These are phyloP conservation scores for Stichodactyla mertensii DNA, from an alignment of 64 coral and sea anemone species.

Conservation along the genomic window DNA sequence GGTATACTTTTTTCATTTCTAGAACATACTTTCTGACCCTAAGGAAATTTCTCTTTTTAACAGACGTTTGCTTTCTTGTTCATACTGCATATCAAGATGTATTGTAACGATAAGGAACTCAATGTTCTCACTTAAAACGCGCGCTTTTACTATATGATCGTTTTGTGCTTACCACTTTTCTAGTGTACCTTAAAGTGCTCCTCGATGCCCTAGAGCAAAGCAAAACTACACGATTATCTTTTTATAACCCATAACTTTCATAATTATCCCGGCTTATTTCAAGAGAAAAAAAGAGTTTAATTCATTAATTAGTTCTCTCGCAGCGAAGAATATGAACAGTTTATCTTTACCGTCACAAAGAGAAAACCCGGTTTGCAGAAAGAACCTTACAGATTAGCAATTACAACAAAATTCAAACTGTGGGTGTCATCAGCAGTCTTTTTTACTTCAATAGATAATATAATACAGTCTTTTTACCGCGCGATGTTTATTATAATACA, in stretches of 20 bases:
- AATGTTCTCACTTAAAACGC: too few relatives aligned
- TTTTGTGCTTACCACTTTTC: too few relatives aligned
- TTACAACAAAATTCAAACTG: neutral
- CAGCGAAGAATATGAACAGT: neutral
- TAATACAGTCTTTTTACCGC: too few relatives aligned
- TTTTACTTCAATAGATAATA: neutral
- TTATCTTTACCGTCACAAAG: neutral
- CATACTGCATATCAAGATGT: too few relatives aligned
- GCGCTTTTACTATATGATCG: too few relatives aligned
- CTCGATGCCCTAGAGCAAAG: neutral
- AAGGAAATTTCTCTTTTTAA: too few relatives aligned
- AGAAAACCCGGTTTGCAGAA: neutral
- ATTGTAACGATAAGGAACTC: neutral
- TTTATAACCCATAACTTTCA: neutral
- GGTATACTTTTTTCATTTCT: neutral
- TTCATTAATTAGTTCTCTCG: too few relatives aligned
- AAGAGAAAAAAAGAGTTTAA: too few relatives aligned
- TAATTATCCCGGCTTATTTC: neutral
- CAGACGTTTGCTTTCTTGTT: too few relatives aligned
- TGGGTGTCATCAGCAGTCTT: neutral
- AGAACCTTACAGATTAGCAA: neutral
- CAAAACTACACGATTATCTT: neutral
- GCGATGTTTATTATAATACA: neutral
- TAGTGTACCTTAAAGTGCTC: neutral
- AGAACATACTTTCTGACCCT: neutral